phyloP scores from a whole-genome alignment of 2,797 vertebrate genomes.

The Poeciliopsis paucimaculata region DNA sequence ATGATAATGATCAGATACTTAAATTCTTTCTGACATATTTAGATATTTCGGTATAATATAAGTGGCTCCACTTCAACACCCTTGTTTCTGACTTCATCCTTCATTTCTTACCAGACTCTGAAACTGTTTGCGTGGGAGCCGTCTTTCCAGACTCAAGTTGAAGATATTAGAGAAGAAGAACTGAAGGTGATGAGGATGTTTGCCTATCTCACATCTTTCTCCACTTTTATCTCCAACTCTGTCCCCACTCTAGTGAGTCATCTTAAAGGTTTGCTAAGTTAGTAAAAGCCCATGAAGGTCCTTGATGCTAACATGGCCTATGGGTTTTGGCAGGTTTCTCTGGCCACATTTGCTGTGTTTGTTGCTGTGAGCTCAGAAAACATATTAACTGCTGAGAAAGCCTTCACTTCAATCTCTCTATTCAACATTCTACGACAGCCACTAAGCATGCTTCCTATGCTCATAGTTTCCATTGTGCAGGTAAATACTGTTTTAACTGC shows the following conservation, averaged over 20 bases:
- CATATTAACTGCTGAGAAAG: conserved; percentile 88
- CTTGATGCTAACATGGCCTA: background rate
- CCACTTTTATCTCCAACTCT: conserved; percentile 83
- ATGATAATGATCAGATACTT: background rate
- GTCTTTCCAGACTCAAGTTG: conserved; percentile 87
- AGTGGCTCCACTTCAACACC: background rate
- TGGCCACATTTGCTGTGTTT: conserved; percentile 89
- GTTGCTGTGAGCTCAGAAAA: conserved; percentile 84
- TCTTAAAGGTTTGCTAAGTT: background rate
- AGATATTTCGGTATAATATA: background rate
- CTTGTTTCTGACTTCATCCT: background rate
- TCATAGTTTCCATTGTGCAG: conserved; percentile 90
- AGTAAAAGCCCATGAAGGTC: background rate
- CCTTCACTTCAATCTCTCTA: conserved; percentile 94
- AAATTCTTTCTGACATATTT: conserved; percentile 1
- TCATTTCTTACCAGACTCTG: background rate
- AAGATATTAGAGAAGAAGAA: conserved; percentile 83
- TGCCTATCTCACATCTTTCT: conserved; percentile 82
- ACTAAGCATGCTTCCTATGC: conserved; percentile 86
- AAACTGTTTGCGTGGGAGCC: conserved; percentile 93
- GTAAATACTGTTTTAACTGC: conserved; percentile 67
- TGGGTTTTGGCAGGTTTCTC: conserved; percentile 84
- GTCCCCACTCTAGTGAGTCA: conserved; percentile 88
- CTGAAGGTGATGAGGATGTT: conserved; percentile 86
- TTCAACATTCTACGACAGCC: conserved; percentile 95